phyloP scores from a whole-genome alignment of 2,797 vertebrate species.

The Champsocephalus gunnari region DNA sequence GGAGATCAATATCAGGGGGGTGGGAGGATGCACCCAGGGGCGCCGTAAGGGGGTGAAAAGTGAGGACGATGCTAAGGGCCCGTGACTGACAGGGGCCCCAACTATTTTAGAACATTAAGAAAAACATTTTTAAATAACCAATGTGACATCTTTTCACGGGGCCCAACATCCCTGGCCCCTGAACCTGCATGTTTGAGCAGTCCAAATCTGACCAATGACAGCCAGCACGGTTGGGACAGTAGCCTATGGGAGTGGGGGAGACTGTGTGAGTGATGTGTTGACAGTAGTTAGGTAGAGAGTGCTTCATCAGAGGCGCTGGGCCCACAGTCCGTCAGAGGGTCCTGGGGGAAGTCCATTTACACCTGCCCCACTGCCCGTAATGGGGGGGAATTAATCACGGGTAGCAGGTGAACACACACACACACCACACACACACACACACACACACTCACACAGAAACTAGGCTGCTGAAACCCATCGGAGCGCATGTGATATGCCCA shows the following conservation, averaged over 20 bases:
- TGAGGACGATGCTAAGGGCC: no score
- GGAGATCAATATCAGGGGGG: conserved; percentile 68
- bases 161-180: no score
- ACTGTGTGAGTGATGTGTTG: conserved; percentile 64
- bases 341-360: conserved; percentile 45
- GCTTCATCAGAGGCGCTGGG: conserved; percentile 44
- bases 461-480: conserved; percentile 1
- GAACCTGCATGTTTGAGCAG: conserved; percentile 42
- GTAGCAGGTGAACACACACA: conserved; percentile 55
- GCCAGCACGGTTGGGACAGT: conserved; percentile 3
- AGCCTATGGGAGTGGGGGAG: conserved; percentile 27
- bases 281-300: conserved; percentile 44
- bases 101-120: no score
- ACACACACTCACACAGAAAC: conserved; percentile 19
- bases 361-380: conserved; percentile 48
- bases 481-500: conserved; percentile 34
- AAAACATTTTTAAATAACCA: no score
- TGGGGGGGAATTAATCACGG: conserved; percentile 67
- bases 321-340: conserved; percentile 42
- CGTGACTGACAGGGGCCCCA: no score
- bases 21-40: conserved; percentile 32
- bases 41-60: no score
- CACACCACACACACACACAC: conserved; percentile 26
- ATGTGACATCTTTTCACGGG: no score
- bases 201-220: conserved; percentile 21